Base-by-base conservation (phyloP, 1,140 invertebrate species). In the Patella vulgata region DNA sequence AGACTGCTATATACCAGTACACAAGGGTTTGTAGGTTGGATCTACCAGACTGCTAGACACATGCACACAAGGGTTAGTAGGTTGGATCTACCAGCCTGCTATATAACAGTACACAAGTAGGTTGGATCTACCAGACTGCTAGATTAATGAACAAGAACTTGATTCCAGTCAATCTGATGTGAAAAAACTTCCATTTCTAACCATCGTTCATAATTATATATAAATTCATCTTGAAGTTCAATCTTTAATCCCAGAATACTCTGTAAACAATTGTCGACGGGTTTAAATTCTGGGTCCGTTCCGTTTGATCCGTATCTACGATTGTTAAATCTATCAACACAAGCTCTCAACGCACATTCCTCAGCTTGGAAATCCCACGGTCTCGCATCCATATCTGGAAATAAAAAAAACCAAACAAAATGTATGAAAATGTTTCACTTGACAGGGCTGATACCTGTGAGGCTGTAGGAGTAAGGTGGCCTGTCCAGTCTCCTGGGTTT, bases 291-390 rank as follows among this genome's bases (percentile, higher is more conserved):
- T 19, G 74, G 75, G 58, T 83, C 81, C 6, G 66, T 61, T 3
- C 73, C 72, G 30, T 84, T 85, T 74, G 83, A 88, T 25, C 69
- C 69, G 80, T 98, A 99, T 57, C 97, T 88, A 27, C 97, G 88
- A 77, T 92, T 91, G 84, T 99, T 99, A 74, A 99, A 99, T 43
- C 94, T 88, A 86, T 98, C 96, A 3, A 99, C 95, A 70, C 92
- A 93, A 1, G 93, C 90, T 59, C 96, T 88, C 19, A 99, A 84
- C 25, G 94, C 91, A 86, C 95, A 97, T 83, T 99, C 97, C 85
- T 99, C 97, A 28, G 93, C 94, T 87, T 99, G 97, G 80, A 98
- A 99, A 84, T 99, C 97, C 95, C 95, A 98, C 3, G 96, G 96
- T 69, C 95, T 88, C 5, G 95, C 95, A 87, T 99, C 96, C 70